Base-by-base conservation (phyloP, 2,888 invertebrate genomes). In the Acronicta alni region DNA sequence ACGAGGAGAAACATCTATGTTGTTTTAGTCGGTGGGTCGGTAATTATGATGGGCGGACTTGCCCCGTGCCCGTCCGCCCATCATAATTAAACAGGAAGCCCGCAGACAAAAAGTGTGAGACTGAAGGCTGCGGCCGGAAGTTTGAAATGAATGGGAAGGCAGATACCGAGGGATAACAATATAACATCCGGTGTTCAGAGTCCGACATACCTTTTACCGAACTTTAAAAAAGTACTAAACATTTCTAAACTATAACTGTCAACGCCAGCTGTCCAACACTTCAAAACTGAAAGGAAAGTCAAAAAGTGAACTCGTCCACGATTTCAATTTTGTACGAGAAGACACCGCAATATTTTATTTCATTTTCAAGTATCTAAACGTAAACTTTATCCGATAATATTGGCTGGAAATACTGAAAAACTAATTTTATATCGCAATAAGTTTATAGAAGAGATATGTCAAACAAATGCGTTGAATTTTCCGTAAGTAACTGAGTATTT, bases 401-500 rank as follows among this genome's bases (percentile, higher is more conserved):
- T 32, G 16, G 16, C 41, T 43, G 14, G 39, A 42, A 44, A 30
- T 46, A 55, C 53, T 55, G 23, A 14, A 38, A 39, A 16, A 17
- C 30, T 32, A 4, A 15, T 44, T 41, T 47, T 9, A 32, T 45
- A 39, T 37, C 14, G 12, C 16, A 49, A 53, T 12, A 61, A 14
- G 8, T 43, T 41, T 20, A 51, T n/a, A 35, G n/a, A 26, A 16
- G 16, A 69, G 70, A 67, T 60, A 86, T 85, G 86, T 79, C 75
- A 37, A 66, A 67, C 57, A 78, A 62, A 56, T 59, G n/a, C 53
- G 57, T 75, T 54, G 77, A 83, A 62, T 87, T 88, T 74, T 56
- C 58, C 53, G 88, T 89, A 72, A 80, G 87, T 30, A 30, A 30
- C 30, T 30, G 6, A 12, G 3, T 79, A 54, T 60, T 57, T 47